These are phyloP conservation scores for Theretra japonica DNA, from an alignment of 2,888 invertebrate species.

Conservation along the genomic window DNA sequence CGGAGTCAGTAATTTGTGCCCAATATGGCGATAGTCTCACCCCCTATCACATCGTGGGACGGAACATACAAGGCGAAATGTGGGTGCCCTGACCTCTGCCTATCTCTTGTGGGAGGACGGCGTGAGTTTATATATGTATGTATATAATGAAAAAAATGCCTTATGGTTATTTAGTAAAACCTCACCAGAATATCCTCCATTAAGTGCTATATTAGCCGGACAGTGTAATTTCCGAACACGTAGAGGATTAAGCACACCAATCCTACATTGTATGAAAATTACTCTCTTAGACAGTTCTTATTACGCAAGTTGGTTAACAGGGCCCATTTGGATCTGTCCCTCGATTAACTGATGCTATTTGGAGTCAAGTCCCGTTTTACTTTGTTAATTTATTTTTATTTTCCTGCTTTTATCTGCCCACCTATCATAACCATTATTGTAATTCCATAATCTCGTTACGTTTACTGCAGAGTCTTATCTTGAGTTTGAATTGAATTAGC, in stretches of 20 bases:
- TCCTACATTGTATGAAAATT: conserved; percentile 37
- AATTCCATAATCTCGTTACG: conserved; percentile 42
- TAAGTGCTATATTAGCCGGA: no score
- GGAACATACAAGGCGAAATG: no score
- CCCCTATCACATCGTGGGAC: no score
- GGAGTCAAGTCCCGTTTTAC: conserved; percentile 35
- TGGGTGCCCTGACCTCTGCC: no score
- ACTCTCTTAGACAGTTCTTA: conserved; percentile 4
- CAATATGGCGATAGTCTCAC: no score
- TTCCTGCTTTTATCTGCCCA: conserved; percentile 41
- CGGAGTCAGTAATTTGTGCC: no score
- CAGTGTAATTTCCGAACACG: neutral
- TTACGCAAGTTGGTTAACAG: conserved; percentile 26
- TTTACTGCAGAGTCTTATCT: conserved; percentile 33
- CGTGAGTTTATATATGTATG: no score
- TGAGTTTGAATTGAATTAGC: conserved; percentile 30
- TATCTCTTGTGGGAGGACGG: no score
- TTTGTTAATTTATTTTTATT: conserved; percentile 43
- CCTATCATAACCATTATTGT: conserved; percentile 43
- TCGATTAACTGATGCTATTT: conserved; percentile 27
- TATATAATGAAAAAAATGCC: no score
- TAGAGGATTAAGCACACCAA: conserved; percentile 24
- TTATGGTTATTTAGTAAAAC: no score
- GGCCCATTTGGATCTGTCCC: conserved; percentile 11
- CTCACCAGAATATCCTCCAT: no score